A percentile compares a stretch with the other conserved stretches of the same genome.
phyloP scores from a whole-genome alignment of 53 echinoderm and acorn worm genomes.

The Antedon mediterranea region DNA sequence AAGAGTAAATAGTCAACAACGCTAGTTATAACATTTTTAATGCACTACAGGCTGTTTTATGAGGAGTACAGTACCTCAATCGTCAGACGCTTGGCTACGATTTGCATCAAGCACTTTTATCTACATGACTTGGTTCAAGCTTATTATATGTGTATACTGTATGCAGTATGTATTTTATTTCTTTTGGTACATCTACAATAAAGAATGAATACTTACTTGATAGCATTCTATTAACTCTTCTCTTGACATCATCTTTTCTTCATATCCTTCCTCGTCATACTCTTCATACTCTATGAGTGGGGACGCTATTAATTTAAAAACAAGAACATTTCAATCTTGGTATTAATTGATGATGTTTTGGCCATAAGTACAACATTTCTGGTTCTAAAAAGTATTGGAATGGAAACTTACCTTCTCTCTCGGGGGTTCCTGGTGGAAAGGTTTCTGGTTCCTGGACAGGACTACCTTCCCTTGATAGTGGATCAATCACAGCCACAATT shows the following conservation, averaged over 20 bases:
- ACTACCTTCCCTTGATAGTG: constrained; percentile 87
- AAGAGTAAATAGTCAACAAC: too few species aligned
- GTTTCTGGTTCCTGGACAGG: constrained; percentile 41
- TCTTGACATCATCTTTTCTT: constrained; percentile 51
- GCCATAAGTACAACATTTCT: neutral
- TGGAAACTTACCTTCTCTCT: constrained; percentile 61
- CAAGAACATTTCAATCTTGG: too few species aligned
- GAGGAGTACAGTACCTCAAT: too few species aligned
- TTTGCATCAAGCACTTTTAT: too few species aligned
- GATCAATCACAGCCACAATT: constrained; percentile 77
- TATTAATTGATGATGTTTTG: neutral
- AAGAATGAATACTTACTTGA: constrained; percentile 47
- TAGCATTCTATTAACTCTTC: constrained; percentile 77
- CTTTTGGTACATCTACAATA: too few species aligned
- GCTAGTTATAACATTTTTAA: too few species aligned
- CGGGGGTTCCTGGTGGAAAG: constrained; percentile 55
- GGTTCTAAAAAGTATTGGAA: too few species aligned
- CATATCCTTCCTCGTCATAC: constrained; percentile 35
- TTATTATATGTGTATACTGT: too few species aligned
- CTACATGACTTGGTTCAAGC: too few species aligned
- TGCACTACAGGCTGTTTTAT: too few species aligned
- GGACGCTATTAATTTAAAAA: constrained; percentile 15
- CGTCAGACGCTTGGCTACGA: too few species aligned
- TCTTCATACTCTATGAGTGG: constrained; percentile 10
- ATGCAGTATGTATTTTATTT: too few species aligned